A percentile compares a stretch with the other conserved stretches of the same genome.
These are phyloP conservation scores for Hyposoter didymator DNA, from an alignment of 2,888 invertebrate genomes.

Conservation along the genomic window DNA sequence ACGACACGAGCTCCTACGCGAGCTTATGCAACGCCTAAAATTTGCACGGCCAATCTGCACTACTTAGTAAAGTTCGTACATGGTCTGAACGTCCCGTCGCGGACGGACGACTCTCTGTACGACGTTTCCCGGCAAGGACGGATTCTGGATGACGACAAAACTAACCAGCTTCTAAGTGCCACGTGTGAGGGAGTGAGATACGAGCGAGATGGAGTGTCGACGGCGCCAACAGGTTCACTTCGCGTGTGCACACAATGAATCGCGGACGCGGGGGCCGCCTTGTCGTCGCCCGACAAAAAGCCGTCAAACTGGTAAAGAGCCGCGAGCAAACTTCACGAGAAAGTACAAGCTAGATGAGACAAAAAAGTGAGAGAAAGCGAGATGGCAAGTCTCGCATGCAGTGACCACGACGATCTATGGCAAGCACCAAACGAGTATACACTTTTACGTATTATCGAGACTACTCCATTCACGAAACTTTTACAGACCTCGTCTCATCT, in stretches of 20 bases:
- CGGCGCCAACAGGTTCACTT: conserved; percentile 75
- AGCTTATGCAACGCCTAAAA: conserved; percentile 17
- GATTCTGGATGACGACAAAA: conserved; percentile 43
- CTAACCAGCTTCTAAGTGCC: conserved; percentile 53
- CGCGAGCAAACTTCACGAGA: conserved; percentile 61
- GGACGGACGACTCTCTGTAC: conserved; percentile 44
- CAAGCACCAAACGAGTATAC: conserved; percentile 25
- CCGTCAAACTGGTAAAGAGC: conserved; percentile 71
- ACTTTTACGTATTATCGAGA: conserved; percentile 30
- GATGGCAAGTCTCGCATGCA: conserved; percentile 43
- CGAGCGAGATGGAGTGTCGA: conserved; percentile 23
- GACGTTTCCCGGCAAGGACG: conserved; percentile 52
- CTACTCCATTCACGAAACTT: conserved; percentile 68
- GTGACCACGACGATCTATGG: conserved; percentile 43
- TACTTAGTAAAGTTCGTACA: conserved; percentile 36
- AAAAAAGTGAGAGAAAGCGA: neutral
- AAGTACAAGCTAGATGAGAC: conserved; percentile 35
- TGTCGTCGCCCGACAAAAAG: conserved; percentile 73
- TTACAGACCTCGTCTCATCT: conserved; percentile 13
- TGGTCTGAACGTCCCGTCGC: conserved; percentile 52
- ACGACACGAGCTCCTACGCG: neutral
- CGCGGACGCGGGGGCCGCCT: conserved; percentile 64
- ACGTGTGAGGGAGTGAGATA: conserved; percentile 44
- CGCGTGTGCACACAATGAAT: conserved; percentile 73
- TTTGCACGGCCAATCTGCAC: conserved; percentile 23